These are phyloP conservation scores for Schizaphis graminum DNA, from an alignment of 2,888 invertebrate genomes.

Conservation along the genomic window DNA sequence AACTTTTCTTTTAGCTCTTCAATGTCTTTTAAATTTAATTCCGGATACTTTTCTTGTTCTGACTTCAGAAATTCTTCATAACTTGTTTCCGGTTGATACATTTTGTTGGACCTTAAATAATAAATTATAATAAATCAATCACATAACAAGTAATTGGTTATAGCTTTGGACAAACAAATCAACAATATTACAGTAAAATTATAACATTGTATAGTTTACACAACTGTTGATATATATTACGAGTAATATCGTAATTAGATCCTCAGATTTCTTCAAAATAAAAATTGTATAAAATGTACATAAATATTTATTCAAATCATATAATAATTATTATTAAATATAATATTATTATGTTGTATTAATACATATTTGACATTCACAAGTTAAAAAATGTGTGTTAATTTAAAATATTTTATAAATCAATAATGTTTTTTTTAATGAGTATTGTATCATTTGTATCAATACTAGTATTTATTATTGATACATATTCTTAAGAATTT, in stretches of 20 bases:
- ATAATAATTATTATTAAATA: neutral
- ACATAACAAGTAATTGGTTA: neutral
- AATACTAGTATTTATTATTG: neutral
- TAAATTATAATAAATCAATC: neutral
- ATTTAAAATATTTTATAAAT: neutral
- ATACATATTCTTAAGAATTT: neutral
- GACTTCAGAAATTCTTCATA: conserved; percentile 47
- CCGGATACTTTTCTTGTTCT: conserved; percentile 52
- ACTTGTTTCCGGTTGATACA: conserved; percentile 22
- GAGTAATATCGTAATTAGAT: neutral
- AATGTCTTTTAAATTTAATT: conserved; percentile 54
- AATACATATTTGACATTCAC: neutral
- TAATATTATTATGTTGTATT: neutral
- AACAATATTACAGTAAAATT: too few species aligned
- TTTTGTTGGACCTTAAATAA: conserved; percentile 20
- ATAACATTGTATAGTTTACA: too few species aligned
- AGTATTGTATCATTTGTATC: too few species aligned
- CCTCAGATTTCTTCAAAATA: neutral
- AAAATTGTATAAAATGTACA: neutral
- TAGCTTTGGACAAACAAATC: neutral
- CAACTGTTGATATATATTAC: too few species aligned
- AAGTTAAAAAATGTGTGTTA: neutral
- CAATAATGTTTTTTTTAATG: too few species aligned
- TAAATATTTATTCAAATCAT: neutral
- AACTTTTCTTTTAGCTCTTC: conserved; percentile 25